Conservation (phyloP, 2,113 vertebrate species). For the Semicossyphus pulcher region DNA sequence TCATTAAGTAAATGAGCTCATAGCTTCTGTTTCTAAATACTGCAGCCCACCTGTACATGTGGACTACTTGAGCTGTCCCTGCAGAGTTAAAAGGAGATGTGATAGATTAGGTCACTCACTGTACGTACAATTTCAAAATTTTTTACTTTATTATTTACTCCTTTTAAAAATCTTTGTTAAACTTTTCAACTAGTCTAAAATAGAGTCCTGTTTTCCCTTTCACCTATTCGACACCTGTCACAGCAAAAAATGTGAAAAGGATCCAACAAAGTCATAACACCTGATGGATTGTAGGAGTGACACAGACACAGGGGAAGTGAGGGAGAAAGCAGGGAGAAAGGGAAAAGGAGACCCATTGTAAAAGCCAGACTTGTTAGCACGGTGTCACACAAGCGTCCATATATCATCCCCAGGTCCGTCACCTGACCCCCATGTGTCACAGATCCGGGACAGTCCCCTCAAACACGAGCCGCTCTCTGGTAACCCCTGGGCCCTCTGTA, state of each 20-base stretch:
- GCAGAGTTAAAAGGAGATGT: background rate
- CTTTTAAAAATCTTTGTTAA: background rate
- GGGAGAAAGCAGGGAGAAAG: conserved; percentile 23
- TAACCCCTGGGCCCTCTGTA: conserved; percentile 63
- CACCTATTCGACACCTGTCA: conserved; percentile 17
- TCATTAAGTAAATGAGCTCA: conserved; percentile 43
- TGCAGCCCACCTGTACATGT: conserved; percentile 2
- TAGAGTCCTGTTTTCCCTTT: background rate
- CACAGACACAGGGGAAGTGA: background rate
- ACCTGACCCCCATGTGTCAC: conserved; percentile 78
- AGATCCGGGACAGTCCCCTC: conserved; percentile 71
- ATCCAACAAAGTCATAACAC: conserved; percentile 13
- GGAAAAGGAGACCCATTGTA: conserved; percentile 71
- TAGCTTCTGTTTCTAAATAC: conserved; percentile 41
- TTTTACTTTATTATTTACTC: too few relatives aligned
- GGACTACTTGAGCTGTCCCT: conserved; percentile 20
- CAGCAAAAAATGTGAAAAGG: conserved; percentile 20
- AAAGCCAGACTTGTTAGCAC: conserved; percentile 78
- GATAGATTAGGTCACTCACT: too few relatives aligned
- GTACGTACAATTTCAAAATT: too few relatives aligned
- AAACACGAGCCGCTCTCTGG: conserved; percentile 67
- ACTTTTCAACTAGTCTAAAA: background rate
- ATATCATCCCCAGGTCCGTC: conserved; percentile 77
- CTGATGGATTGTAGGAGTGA: conserved; percentile 18
- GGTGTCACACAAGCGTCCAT: conserved; percentile 70